Evolutionary conservation across 2,113 vertebrate species (phyloP).

Genomic region (Ovibos moschatus): DNA sequence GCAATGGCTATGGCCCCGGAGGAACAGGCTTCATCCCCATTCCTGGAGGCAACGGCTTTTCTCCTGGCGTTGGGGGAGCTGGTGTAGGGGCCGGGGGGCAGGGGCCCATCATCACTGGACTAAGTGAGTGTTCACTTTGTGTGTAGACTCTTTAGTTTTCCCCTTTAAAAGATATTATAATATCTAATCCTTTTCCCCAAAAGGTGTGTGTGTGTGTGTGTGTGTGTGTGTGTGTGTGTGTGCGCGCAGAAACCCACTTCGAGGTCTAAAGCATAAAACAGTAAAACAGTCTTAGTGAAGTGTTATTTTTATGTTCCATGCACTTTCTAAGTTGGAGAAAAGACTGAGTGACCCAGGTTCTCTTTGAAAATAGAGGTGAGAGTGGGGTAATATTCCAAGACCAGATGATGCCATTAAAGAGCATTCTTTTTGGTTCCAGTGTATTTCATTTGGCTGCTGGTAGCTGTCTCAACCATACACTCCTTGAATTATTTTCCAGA

Average conservation of each 20-base stretch:
- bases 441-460: constrained; percentile 1
- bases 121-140: constrained; percentile 77
- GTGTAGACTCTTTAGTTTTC: background rate
- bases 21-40: constrained; percentile 80
- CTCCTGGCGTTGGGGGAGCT: constrained; percentile 70
- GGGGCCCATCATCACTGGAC: constrained; percentile 81
- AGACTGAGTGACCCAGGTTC: background rate
- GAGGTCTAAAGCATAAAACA: background rate
- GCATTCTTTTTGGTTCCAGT: background rate
- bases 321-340: background rate
- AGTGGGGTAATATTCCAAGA: background rate
- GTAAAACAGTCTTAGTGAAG: background rate
- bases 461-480: background rate
- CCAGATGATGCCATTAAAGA: background rate
- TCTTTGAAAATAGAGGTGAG: constrained; percentile 2
- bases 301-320: background rate
- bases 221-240: background rate
- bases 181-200: background rate
- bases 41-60: constrained; percentile 82
- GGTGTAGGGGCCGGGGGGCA: constrained; percentile 77
- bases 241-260: background rate
- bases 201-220: background rate
- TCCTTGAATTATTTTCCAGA: constrained; percentile 39
- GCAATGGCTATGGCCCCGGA: constrained; percentile 75
- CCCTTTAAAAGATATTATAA: background rate